phyloP scores from a whole-genome alignment of 2,113 vertebrate species.

The Platanista minor region DNA sequence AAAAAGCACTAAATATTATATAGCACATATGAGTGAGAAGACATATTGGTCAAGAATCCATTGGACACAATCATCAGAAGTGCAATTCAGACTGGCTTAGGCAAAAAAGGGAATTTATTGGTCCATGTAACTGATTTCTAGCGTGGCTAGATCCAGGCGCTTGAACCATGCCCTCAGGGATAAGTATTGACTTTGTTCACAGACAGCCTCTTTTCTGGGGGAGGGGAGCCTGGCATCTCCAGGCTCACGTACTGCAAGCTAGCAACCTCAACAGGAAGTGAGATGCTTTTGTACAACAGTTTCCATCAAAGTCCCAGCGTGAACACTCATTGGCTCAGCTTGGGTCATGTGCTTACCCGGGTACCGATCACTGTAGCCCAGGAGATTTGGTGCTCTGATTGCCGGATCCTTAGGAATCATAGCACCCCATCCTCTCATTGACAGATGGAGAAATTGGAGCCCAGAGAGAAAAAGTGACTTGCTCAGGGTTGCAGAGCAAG shows the following conservation, averaged over 20 bases:
- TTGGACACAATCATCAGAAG: background rate
- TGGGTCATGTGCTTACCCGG: background rate
- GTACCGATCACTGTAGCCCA: background rate
- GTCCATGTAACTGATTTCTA: constrained; percentile 41
- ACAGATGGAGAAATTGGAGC: background rate
- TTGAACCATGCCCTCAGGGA: background rate
- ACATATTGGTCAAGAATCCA: background rate
- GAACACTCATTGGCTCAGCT: background rate
- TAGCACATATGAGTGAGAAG: background rate
- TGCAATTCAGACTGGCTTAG: background rate
- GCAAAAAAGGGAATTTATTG: constrained; percentile 5
- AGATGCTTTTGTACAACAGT: background rate
- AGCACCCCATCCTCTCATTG: background rate
- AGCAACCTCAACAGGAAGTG: background rate
- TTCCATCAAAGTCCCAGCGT: background rate
- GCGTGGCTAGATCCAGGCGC: constrained; percentile 24
- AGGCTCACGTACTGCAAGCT: background rate
- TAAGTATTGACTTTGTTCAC: background rate
- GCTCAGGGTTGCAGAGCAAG: background rate
- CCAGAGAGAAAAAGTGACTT: background rate
- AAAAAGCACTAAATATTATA: background rate
- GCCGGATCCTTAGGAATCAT: background rate
- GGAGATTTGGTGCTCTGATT: background rate
- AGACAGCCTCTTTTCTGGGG: background rate
- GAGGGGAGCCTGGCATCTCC: background rate